Conservation (phyloP, 2,797 vertebrate species). For the Pterois miles region DNA sequence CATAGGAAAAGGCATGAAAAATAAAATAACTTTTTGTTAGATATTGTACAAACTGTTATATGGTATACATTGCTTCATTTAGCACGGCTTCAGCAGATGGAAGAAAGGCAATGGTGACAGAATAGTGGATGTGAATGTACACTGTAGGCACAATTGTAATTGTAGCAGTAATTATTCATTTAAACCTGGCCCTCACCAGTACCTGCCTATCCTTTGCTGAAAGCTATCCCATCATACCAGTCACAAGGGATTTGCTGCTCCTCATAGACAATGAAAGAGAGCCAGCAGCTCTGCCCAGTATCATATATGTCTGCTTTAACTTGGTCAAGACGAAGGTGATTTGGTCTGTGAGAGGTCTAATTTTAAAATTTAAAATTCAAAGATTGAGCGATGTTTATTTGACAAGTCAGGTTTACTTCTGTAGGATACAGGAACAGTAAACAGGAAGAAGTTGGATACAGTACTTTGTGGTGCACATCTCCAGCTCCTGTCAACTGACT, state of each 20-base stretch:
- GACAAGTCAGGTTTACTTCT: not conserved
- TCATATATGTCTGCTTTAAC: not conserved
- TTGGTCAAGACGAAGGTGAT: not conserved
- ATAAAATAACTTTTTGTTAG: too few species aligned
- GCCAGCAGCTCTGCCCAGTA: not conserved
- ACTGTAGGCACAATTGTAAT: not conserved
- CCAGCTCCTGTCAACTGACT: not conserved
- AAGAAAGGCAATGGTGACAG: not conserved
- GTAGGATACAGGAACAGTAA: not conserved
- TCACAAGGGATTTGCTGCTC: not conserved
- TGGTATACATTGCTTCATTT: not conserved
- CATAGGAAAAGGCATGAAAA: too few species aligned
- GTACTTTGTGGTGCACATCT: not conserved
- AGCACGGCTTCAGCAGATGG: not conserved
- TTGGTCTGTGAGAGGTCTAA: not conserved
- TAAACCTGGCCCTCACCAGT: not conserved
- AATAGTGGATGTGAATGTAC: not conserved
- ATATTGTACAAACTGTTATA: not conserved
- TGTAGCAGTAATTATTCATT: not conserved
- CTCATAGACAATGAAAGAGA: not conserved
- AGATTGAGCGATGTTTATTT: not conserved
- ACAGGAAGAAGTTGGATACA: not conserved
- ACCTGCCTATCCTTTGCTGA: not conserved
- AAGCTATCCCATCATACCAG: too few species aligned
- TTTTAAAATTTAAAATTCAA: not conserved